Evolutionary conservation across 2,797 vertebrate species (phyloP).

Genomic region (Gymnodraco acuticeps): DNA sequence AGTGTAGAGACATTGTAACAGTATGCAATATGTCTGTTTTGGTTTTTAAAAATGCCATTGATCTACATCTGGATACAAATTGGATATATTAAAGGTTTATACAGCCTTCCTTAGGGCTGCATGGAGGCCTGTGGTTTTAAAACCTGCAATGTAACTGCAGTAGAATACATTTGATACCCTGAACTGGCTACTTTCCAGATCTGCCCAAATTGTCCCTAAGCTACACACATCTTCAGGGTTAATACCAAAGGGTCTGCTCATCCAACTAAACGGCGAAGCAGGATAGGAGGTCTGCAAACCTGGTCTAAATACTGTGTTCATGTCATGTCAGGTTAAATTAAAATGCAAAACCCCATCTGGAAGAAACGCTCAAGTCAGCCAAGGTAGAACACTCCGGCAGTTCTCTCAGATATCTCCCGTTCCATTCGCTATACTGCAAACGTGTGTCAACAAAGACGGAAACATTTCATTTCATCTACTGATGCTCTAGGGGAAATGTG

Average conservation of each 20-base stretch:
- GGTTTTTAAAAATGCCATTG: slow-evolving; percentile 18
- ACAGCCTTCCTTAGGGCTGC: neutral
- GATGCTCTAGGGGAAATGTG: neutral
- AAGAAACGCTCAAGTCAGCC: slow-evolving; percentile 19
- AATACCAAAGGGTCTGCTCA: slow-evolving; percentile 5
- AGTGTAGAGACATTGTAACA: slow-evolving; percentile 19
- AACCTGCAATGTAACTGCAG: slow-evolving; percentile 1
- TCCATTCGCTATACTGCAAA: neutral
- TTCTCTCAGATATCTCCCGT: slow-evolving; percentile 16
- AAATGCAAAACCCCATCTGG: slow-evolving; percentile 41
- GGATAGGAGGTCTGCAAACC: neutral
- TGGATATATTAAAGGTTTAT: neutral
- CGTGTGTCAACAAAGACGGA: slow-evolving; percentile 16
- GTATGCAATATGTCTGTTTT: slow-evolving; percentile 18
- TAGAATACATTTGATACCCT: neutral
- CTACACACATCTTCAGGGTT: neutral
- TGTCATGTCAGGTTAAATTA: slow-evolving; percentile 38
- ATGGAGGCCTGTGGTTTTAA: neutral
- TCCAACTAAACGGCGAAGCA: slow-evolving; percentile 9
- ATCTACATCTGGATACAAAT: slow-evolving; percentile 5
- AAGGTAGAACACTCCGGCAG: neutral
- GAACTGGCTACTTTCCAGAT: slow-evolving; percentile 3
- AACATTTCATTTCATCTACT: slow-evolving; percentile 1
- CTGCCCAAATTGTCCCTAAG: slow-evolving; percentile 5
- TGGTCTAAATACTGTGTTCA: slow-evolving; percentile 5